These are phyloP conservation scores for Rhabdomys pumilio DNA, from an alignment of 2,797 vertebrate genomes.

Conservation along the genomic window DNA sequence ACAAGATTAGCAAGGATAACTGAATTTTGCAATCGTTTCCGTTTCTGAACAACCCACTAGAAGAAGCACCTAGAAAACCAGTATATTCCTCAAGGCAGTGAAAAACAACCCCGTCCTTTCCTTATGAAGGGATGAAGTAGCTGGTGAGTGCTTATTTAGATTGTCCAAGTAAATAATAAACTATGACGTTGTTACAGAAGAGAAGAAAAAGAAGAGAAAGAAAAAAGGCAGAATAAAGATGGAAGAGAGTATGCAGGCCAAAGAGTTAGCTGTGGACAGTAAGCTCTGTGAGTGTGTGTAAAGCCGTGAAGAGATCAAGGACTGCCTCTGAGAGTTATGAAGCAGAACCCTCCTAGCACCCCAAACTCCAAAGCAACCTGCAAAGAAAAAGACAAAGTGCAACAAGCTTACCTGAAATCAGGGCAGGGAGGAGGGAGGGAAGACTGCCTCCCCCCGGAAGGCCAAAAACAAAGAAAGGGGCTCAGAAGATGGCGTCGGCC, in stretches of 20 bases:
- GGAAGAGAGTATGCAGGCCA: constrained; percentile 87
- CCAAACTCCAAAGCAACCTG: constrained; percentile 81
- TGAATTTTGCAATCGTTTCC: constrained; percentile 77
- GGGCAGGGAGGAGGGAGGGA: constrained; percentile 88
- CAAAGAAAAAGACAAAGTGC: constrained; percentile 93
- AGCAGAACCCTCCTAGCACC: constrained; percentile 76
- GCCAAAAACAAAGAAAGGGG: constrained; percentile 88
- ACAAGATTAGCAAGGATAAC: not conserved
- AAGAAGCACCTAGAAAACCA: constrained; percentile 96
- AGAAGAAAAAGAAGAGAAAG: constrained; percentile 96
- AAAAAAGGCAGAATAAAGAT: constrained; percentile 93
- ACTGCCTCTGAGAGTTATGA: constrained; percentile 88
- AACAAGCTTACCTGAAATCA: constrained; percentile 84
- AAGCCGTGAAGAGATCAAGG: constrained; percentile 82
- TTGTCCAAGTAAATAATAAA: not conserved
- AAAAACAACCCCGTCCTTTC: constrained; percentile 92
- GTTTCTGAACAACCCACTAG: constrained; percentile 98
- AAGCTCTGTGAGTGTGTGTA: not conserved
- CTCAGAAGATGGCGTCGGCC: constrained; percentile 72
- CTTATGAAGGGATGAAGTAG: constrained; percentile 74
- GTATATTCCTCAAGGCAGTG: constrained; percentile 96
- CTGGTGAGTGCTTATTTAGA: constrained; percentile 88
- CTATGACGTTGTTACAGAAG: constrained; percentile 88
- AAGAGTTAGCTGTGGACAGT: constrained; percentile 80
- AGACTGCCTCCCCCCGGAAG: constrained; percentile 71